phyloP scores from a whole-genome alignment of 2,797 vertebrate genomes.

The Typhlichthys subterraneus region DNA sequence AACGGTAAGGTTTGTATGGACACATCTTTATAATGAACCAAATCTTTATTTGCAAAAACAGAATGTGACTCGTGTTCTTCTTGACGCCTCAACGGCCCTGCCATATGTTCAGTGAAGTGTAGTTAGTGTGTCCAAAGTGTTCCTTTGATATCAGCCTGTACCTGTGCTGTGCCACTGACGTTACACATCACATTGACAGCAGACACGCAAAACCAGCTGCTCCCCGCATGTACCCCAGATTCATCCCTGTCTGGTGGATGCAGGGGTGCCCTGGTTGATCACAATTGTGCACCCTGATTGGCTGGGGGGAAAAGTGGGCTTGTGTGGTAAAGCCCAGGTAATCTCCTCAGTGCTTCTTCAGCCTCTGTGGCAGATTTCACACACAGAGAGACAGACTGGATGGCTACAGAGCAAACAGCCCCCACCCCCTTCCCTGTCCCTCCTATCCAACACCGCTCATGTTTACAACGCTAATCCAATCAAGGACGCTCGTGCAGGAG shows the following conservation, averaged over 20 bases:
- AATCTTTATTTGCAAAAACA: too few relatives aligned
- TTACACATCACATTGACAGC: not conserved
- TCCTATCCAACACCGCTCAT: conserved; percentile 36
- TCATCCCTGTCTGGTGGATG: not conserved
- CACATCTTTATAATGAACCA: too few relatives aligned
- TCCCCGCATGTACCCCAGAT: conserved; percentile 5
- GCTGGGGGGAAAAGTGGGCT: conserved; percentile 30
- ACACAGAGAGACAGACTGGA: conserved; percentile 38
- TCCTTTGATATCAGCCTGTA: too few relatives aligned
- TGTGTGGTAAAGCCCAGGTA: conserved; percentile 45
- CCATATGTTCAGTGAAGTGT: too few relatives aligned
- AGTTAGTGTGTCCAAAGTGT: too few relatives aligned
- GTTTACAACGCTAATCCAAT: conserved; percentile 56
- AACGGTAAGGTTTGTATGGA: too few relatives aligned
- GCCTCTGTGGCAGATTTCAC: conserved; percentile 42
- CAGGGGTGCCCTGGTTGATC: conserved; percentile 4
- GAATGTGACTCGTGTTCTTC: too few relatives aligned
- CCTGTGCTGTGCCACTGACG: too few relatives aligned
- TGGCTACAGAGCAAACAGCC: conserved; percentile 28
- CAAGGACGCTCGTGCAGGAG: conserved; percentile 19
- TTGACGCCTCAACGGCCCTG: too few relatives aligned
- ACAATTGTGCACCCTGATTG: conserved; percentile 15
- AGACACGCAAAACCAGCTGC: not conserved
- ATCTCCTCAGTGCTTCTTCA: conserved; percentile 47
- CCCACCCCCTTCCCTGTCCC: conserved; percentile 25